Conservation (phyloP, 2,888 invertebrate genomes). For the Corythucha ciliata region DNA sequence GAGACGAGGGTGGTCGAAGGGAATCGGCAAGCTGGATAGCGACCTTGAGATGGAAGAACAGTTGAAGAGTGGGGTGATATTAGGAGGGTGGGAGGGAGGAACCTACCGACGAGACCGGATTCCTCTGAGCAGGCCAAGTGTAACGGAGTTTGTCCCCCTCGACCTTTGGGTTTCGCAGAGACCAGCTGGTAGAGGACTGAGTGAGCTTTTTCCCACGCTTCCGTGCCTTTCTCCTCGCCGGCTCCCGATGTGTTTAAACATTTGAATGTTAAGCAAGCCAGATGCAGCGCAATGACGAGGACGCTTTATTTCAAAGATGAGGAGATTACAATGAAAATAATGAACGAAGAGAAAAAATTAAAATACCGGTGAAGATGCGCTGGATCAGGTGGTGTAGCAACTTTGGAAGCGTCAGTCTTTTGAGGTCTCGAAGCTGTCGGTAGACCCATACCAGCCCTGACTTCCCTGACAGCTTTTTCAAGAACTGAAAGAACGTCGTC, state of each 20-base stretch:
- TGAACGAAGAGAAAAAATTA: background rate
- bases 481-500: conserved; percentile 53
- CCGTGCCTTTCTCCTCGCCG: conserved; percentile 40
- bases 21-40: conserved; percentile 42
- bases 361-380: conserved; percentile 55
- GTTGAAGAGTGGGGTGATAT: conserved; percentile 60
- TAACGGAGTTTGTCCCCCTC: conserved; percentile 58
- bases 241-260: conserved; percentile 37
- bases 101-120: conserved; percentile 40
- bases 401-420: conserved; percentile 43
- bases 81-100: conserved; percentile 46
- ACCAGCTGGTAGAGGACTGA: conserved; percentile 68
- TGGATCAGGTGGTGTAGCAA: conserved; percentile 48
- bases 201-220: conserved; percentile 53
- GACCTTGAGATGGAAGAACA: conserved; percentile 54
- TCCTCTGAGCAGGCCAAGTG: conserved; percentile 80
- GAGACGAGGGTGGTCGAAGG: conserved; percentile 60
- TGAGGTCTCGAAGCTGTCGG: conserved; percentile 12
- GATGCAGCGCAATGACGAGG: conserved; percentile 73
- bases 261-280: conserved; percentile 66
- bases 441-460: conserved; percentile 42
- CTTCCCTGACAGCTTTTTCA: conserved; percentile 47
- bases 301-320: conserved; percentile 46
- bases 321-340: background rate
- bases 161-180: conserved; percentile 52